phyloP scores from a whole-genome alignment of 2,113 vertebrate species.

The Strigops habroptila region DNA sequence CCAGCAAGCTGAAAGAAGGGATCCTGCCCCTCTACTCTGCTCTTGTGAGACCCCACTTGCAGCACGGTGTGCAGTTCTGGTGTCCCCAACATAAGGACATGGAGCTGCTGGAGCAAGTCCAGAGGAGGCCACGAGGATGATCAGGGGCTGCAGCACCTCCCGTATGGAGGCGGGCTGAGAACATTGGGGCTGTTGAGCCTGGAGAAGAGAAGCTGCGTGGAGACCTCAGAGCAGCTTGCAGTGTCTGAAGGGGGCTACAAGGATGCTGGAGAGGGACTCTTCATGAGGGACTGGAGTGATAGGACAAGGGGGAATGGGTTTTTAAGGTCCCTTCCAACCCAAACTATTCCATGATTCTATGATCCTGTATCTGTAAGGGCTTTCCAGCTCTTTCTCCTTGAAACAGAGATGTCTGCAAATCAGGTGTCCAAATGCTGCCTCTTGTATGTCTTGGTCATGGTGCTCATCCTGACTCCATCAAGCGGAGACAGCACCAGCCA shows the following conservation, averaged over 20 bases:
- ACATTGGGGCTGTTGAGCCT: too few relatives aligned
- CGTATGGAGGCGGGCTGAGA: too few relatives aligned
- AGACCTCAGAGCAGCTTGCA: too few relatives aligned
- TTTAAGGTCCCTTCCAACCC: background rate
- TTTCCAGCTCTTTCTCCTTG: background rate
- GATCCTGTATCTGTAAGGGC: background rate
- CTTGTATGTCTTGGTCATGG: rapidly evolving
- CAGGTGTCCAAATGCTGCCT: background rate
- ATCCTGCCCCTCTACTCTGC: background rate
- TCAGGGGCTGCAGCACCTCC: too few relatives aligned
- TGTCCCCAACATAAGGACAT: too few relatives aligned
- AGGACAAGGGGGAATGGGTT: background rate
- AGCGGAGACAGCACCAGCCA: background rate
- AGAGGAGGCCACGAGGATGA: too few relatives aligned
- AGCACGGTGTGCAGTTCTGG: too few relatives aligned
- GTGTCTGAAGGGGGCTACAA: too few relatives aligned
- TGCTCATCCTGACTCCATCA: background rate
- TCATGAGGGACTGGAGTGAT: too few relatives aligned
- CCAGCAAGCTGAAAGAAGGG: background rate
- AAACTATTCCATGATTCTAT: background rate
- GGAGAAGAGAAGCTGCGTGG: too few relatives aligned
- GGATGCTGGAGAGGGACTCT: too few relatives aligned
- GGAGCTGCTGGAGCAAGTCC: too few relatives aligned
- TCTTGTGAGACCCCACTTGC: background rate
- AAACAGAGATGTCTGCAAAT: background rate